These are phyloP conservation scores for cat (Felis catus) DNA, from an alignment of 2,113 vertebrate species.

Conservation along the genomic window F.catus_Fca126_mat1.0 CM031420.1:30065501-30066000, in stretches of 20 bases:
- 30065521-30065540: neutral
- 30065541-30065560: neutral
- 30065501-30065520: neutral
- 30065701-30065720: neutral
- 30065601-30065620: neutral
- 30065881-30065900: neutral
- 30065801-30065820: neutral
- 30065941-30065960: neutral
- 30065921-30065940: neutral
- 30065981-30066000: conserved; percentile 41
- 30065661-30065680: neutral
- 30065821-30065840: neutral
- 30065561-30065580: neutral
- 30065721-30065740: neutral
- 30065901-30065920: conserved; percentile 29
- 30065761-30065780: neutral
- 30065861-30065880: neutral
- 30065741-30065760: neutral
- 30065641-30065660: neutral
- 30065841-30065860: neutral
- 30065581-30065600: neutral
- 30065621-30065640: neutral
- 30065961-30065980: conserved; percentile 24
- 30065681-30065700: neutral
- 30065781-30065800: neutral